Evolutionary conservation across 1,140 invertebrate species (phyloP), one percentile per base, ranked within the genome.

Genomic region (Aphidius ervi): DNA sequence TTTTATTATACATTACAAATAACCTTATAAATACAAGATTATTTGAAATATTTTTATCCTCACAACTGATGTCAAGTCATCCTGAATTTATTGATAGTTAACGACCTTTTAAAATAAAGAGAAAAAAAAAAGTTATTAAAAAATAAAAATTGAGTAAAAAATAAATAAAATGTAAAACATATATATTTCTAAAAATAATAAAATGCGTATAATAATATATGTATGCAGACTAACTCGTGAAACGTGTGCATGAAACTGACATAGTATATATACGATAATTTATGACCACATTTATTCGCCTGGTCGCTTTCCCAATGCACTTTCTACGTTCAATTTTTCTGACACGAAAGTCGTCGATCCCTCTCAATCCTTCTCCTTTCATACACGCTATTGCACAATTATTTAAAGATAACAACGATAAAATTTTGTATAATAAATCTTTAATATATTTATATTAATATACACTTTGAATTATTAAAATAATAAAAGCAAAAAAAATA

Each of bases 221-320:
- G 23, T 20, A 3, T 16, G n/a, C n/a, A 55, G 5, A 9, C 7
- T 45, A 4, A 20, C 6, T 9, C n/a, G 37, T 42, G 10, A 5
- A 47, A 16, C 23, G n/a, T 39, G 46, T 20, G 37, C 10, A 55
- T 20, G 41, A 46, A 31, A 31, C 23, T 31, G 23, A 31, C 23
- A 40, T 10, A 54, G 40, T 40, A 16, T 39, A n/a, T 52, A 10
- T 62, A 62, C 56, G 54, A 66, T 64, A 67, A 67, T 67, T 67
- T 62, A 67, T 64, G 45, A 54, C 41, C 47, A 56, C 46, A 64
- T 67, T 64, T 64, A 67, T 61, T 61, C 63, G 65, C 56, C 59
- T 56, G 63, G 58, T 62, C 63, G 64, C 67, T 69, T 69, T 61
- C 68, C 62, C 63, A 69, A 66, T 67, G 66, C 56, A 67, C 66